Percentiles rank a stretch among this genome's conserved stretches.
These are phyloP conservation scores for Rhagium mordax DNA, from an alignment of 2,888 invertebrate genomes.

Conservation along the genomic window DNA sequence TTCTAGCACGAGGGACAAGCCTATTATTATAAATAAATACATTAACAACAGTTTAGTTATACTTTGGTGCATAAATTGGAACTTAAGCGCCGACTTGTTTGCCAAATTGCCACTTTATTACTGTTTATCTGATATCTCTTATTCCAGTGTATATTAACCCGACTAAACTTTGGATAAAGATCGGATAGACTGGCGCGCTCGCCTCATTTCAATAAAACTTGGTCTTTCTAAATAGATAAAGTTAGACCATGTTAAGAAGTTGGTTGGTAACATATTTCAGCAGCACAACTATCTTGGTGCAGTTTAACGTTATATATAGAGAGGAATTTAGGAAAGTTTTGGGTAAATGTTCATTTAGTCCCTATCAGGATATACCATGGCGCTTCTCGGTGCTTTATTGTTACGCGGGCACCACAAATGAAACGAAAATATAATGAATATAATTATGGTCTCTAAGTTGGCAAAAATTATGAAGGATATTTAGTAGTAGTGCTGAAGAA, in stretches of 20 bases:
- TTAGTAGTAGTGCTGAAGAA: no score
- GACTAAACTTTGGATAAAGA: neutral
- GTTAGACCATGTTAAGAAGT: conserved; percentile 10
- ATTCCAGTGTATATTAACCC: conserved; percentile 2
- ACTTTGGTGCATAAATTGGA: neutral
- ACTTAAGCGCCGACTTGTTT: neutral
- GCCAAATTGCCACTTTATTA: conserved; percentile 8
- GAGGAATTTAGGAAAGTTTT: neutral
- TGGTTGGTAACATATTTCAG: conserved; percentile 17
- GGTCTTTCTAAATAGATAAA: conserved; percentile 6
- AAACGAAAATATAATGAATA: no score
- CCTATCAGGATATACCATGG: neutral
- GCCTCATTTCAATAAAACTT: conserved; percentile 16
- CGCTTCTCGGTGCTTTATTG: neutral
- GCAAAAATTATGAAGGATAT: no score
- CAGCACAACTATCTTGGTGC: conserved; percentile 1
- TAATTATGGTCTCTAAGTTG: no score
- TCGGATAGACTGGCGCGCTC: conserved; percentile 10
- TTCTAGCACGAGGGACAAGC: neutral
- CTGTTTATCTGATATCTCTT: neutral
- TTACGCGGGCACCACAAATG: neutral
- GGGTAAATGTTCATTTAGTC: conserved; percentile 1
- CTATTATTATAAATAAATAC: neutral
- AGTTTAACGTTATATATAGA: conserved; percentile 4
- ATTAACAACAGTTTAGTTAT: neutral